Evolutionary conservation across 2,113 vertebrate genomes (phyloP), one percentile per base, ranked within the genome.

Genomic region (Solea senegalensis): DNA sequence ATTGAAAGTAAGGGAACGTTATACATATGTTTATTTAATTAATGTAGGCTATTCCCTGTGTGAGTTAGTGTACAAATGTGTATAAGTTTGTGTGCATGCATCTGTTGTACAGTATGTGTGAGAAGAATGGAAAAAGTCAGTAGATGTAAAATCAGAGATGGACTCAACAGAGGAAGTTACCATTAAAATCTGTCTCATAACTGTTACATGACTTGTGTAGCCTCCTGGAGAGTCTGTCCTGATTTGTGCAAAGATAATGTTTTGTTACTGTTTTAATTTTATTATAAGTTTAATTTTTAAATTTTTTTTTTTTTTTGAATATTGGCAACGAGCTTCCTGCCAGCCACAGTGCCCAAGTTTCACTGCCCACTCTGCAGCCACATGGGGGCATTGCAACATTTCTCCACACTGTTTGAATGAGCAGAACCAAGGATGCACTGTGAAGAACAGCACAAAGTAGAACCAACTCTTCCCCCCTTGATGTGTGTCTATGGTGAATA

Each of bases 281-380:
- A 74, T 85, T 88, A 49, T 77, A 41, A 78, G 65, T 76, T 21
- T 21, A 21, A 21, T 21, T 21, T 21, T 21, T 21, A 21, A 21
- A 4, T 45, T 49, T 68, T 81, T 41, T 84, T 80, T 48, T 40
- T 83, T 78, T 44, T 86, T 80, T 78, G 63, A 76, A 72, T 86
- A 78, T 13, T 78, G 84, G 88, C 84, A 76, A 89, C 56, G 80
- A 85, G 90, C 86, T 92, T 91, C 90, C 89, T 90, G 86, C 82
- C 81, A 84, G 85, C 90, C 86, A 78, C 86, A 88, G 87, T 91
- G 86, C 89, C 83, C 86, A 51, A 45, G 81, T 85, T 82, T 83
- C 87, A 89, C 90, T 90, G 89, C 87, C 85, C 87, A 70, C 69
- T 79, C 62, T 81, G 83, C 83, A 65, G 43, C 87, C 81, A 82